Percentiles rank a stretch among this genome's conserved stretches.
phyloP scores from a whole-genome alignment of 2,113 vertebrate genomes.

The Catharus fuscescens region DNA sequence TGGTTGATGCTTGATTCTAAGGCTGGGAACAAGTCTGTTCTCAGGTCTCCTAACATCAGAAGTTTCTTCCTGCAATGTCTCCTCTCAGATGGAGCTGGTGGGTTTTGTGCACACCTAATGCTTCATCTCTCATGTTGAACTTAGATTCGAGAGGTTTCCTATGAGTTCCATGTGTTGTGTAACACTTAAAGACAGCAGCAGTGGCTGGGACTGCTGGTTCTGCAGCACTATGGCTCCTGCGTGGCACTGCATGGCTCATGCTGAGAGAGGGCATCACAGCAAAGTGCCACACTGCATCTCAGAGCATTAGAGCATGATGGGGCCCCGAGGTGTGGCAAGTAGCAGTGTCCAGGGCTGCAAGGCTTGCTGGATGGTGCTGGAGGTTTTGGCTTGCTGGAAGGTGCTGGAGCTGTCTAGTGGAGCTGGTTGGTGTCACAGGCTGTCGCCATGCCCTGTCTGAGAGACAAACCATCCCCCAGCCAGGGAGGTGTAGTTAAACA shows the following conservation, averaged over 20 bases:
- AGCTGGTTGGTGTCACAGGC: not conserved
- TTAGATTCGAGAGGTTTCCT: not conserved
- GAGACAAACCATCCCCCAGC: not conserved
- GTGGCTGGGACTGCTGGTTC: not conserved
- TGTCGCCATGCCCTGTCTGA: not conserved
- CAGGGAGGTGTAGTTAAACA: not conserved
- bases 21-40: not conserved
- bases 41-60: not conserved
- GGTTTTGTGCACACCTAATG: not conserved
- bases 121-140: not conserved
- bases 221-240: not conserved
- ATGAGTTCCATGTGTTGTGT: not conserved
- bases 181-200: not conserved
- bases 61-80: not conserved
- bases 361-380: not conserved
- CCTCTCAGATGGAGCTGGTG: not conserved
- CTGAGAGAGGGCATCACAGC: not conserved
- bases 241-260: not conserved
- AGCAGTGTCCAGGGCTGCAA: not conserved
- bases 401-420: not conserved
- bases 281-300: not conserved
- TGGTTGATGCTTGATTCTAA: not conserved
- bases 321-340: rapidly evolving
- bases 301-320: not conserved
- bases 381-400: not conserved